These are phyloP conservation scores for Eonycteris spelaea DNA, from an alignment of 2,113 vertebrate species.

Conservation along the genomic window DNA sequence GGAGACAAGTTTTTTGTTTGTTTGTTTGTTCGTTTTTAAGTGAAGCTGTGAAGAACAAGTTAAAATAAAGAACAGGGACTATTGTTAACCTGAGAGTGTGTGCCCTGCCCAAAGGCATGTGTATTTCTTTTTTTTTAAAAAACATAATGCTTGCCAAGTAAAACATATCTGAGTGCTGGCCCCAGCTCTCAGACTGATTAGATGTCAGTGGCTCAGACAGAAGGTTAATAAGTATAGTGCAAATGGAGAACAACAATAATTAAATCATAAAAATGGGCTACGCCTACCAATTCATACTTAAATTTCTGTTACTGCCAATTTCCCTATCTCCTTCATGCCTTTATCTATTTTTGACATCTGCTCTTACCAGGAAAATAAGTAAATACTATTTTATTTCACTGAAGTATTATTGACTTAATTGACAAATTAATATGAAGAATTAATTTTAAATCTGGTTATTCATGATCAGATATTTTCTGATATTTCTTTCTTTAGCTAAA, in stretches of 20 bases:
- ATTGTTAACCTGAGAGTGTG: not conserved
- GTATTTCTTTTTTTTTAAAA: not conserved
- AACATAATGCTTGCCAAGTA: not conserved
- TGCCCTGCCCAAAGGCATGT: not conserved
- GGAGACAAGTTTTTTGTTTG: not conserved
- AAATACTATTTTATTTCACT: not conserved
- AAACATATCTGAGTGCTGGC: not conserved
- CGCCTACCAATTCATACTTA: not conserved
- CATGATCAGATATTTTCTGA: not conserved
- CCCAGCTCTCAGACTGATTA: not conserved
- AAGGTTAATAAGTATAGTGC: not conserved
- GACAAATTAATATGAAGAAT: not conserved
- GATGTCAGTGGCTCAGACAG: not conserved
- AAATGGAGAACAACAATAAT: not conserved
- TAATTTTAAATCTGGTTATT: not conserved
- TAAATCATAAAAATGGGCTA: not conserved
- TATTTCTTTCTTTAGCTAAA: not conserved
- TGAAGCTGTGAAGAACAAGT: not conserved
- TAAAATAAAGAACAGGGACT: not conserved
- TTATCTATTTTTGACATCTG: not conserved
- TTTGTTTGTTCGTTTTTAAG: not conserved
- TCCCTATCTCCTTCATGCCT: not conserved
- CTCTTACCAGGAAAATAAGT: not conserved
- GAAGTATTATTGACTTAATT: not conserved
- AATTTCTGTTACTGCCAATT: not conserved